Conservation (phyloP, 1,140 invertebrate species). For the Pseudomyrmex dendroicus region DNA sequence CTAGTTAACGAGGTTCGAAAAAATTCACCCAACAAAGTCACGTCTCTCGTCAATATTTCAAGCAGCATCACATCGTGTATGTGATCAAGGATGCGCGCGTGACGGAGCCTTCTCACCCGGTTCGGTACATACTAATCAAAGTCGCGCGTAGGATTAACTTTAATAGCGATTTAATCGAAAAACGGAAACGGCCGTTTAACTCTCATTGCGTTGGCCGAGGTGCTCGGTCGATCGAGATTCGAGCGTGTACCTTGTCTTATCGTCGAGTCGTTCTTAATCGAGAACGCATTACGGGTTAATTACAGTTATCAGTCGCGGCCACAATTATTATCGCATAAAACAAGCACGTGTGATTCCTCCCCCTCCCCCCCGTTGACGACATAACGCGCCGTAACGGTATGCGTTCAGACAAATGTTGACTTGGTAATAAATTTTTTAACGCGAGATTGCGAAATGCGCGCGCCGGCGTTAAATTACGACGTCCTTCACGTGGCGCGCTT, state of each 20-base stretch:
- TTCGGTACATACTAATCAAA: constrained; percentile 50
- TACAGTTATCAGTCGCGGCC: constrained; percentile 18
- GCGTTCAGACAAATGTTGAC: constrained; percentile 11
- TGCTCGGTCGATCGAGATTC: neutral
- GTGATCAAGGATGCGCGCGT: constrained; percentile 24
- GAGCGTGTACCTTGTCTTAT: constrained; percentile 14
- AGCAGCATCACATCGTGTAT: constrained; percentile 1
- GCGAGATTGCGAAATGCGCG: neutral
- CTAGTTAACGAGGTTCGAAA: neutral
- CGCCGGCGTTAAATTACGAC: neutral
- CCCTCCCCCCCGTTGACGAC: neutral
- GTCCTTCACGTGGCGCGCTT: neutral
- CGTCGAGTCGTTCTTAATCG: constrained; percentile 35
- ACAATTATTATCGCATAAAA: constrained; percentile 30
- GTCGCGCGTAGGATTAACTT: constrained; percentile 42
- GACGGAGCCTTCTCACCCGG: constrained; percentile 24
- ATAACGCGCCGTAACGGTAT: constrained; percentile 23
- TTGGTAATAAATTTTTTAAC: constrained; percentile 11
- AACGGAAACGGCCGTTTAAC: constrained; percentile 55
- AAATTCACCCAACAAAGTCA: constrained; percentile 29
- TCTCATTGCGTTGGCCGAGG: neutral
- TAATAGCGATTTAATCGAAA: constrained; percentile 58
- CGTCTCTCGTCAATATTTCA: constrained; percentile 29
- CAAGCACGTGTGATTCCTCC: neutral
- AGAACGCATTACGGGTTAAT: constrained; percentile 21